Evolutionary conservation across 2,113 vertebrate genomes (phyloP), one percentile per base, ranked within the genome.

Genomic region (Platycercus adscitus): DNA sequence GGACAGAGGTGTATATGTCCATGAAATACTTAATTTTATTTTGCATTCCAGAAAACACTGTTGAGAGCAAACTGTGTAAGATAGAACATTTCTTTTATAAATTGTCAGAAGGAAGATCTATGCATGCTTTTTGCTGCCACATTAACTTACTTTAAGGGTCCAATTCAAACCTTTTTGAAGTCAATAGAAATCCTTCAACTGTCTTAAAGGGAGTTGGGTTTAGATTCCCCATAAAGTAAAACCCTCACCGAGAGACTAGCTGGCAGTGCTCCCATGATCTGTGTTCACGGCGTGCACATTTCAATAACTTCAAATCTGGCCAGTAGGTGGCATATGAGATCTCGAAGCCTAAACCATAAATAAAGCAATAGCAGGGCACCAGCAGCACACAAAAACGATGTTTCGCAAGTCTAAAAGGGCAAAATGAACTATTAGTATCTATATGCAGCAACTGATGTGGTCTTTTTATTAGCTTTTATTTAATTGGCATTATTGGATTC

Each of bases 281-380:
- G 11, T 65, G 44, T 47, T 85, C 49, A 56, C 8, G 78, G 53
- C 0, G 0, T 50, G 55, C 49, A 50, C 64, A 46, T 94, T 75
- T 83, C 73, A 92, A 80, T 92, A 94, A 86, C 20, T n/a, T 64
- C 87, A 88, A 93, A n/a, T 71, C 63, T 88, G 86, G 86, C 79
- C 92, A 52, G 71, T 65, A 92, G 93, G 70, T 88, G 89, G 89
- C 58, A 93, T 37, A 39, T 85, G 81, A 88, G 63, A 91, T 94
- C 50, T 90, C 50, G 0, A 75, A 63, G 73, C 41, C 58, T 75
- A 29, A 84, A 84, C 61, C 0, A 0, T 82, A 71, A 80, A 72
- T 41, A 75, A 39, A 78, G 63, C 43, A 41, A 75, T 65, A 44
- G 43, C 53, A 37, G 33, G 37, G 75, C 81, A 94, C 53, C 72